These are phyloP conservation scores for Nemoura dubitans DNA, from an alignment of 2,888 invertebrate species.

Conservation along the genomic window DNA sequence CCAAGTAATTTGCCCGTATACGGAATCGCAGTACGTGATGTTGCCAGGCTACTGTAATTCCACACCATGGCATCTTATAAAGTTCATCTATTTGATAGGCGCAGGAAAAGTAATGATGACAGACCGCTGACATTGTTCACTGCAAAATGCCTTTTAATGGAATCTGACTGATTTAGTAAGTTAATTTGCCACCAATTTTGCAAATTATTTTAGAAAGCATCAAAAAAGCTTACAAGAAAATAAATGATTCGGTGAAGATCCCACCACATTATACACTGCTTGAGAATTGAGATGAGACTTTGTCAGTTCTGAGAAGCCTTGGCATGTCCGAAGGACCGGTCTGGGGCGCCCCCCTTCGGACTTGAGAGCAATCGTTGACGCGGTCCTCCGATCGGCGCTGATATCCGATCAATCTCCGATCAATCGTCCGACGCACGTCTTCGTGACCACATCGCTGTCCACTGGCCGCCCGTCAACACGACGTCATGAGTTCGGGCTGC, in stretches of 20 bases:
- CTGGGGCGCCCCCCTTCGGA: background rate
- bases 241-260: no score
- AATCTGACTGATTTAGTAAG: no score
- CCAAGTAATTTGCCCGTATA: background rate
- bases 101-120: no score
- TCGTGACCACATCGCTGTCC: background rate
- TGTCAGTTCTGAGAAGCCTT: background rate
- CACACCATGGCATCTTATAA: no score
- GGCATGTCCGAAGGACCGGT: background rate
- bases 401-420: background rate
- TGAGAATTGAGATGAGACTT: background rate
- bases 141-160: no score
- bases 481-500: constrained; percentile 36
- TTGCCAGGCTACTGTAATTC: no score
- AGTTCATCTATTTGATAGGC: no score
- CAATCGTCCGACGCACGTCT: background rate
- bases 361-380: background rate
- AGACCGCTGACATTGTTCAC: no score
- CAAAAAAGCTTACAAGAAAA: no score
- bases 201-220: no score
- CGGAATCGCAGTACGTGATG: background rate
- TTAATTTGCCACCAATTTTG: no score
- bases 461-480: background rate
- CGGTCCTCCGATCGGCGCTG: background rate
- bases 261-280: no score